A percentile compares a stretch with the other conserved stretches of the same genome.
phyloP scores from a whole-genome alignment of 2,888 invertebrate genomes.

The Xylophagus ater region DNA sequence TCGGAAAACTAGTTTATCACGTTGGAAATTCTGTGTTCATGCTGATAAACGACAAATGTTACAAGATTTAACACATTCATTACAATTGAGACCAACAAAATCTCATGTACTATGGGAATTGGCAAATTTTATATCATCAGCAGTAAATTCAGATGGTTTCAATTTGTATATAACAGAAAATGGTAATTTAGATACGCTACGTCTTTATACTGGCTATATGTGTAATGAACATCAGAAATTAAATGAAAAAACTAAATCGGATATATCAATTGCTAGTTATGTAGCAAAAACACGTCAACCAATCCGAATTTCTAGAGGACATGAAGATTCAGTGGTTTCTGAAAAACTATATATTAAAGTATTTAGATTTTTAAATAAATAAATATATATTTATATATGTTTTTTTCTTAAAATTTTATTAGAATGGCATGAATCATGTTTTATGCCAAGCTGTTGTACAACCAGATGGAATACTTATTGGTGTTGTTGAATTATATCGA shows the following conservation, averaged over 20 bases:
- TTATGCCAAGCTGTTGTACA: slow-evolving; percentile 53
- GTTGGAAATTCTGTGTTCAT: slow-evolving; percentile 50
- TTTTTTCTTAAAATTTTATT: slow-evolving; percentile 9
- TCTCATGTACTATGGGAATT: slow-evolving; percentile 55
- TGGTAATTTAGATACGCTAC: slow-evolving; percentile 33
- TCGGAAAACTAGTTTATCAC: slow-evolving; percentile 45
- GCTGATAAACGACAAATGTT: slow-evolving; percentile 54
- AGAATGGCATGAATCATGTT: slow-evolving; percentile 41
- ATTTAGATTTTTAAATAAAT: not conserved
- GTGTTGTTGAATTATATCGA: slow-evolving; percentile 60
- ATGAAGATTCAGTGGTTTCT: slow-evolving; percentile 43
- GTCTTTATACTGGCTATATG: slow-evolving; percentile 34
- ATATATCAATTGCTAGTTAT: slow-evolving; percentile 26
- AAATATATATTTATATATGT: not conserved
- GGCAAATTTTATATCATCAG: slow-evolving; percentile 50
- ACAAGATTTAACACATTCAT: slow-evolving; percentile 47
- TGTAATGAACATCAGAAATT: slow-evolving; percentile 28
- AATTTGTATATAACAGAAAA: slow-evolving; percentile 47
- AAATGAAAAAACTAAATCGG: slow-evolving; percentile 22
- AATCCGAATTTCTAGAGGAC: slow-evolving; percentile 38
- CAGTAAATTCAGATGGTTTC: slow-evolving; percentile 56
- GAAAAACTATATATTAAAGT: slow-evolving; percentile 24
- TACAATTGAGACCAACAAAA: slow-evolving; percentile 50
- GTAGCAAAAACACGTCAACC: slow-evolving; percentile 42
- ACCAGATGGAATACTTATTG: slow-evolving; percentile 50